Conservation (phyloP, 2,888 invertebrate species). For the Taenaris catops region DNA sequence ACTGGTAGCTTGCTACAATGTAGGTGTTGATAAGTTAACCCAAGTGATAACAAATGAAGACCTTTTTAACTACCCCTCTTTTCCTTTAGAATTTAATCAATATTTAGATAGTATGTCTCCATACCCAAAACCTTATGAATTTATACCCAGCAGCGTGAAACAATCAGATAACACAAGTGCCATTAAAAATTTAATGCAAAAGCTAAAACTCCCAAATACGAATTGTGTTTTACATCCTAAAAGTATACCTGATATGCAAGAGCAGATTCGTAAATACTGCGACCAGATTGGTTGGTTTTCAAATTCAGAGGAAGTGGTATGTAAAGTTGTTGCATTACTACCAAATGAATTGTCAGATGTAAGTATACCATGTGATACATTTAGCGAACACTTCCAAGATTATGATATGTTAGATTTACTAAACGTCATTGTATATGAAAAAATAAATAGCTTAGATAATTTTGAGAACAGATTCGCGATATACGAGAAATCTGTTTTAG, state of each 20-base stretch:
- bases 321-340: conserved; percentile 65
- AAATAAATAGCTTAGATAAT: conserved; percentile 63
- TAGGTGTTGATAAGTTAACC: conserved; percentile 81
- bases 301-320: conserved; percentile 63
- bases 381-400: conserved; percentile 51
- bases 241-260: conserved; percentile 58
- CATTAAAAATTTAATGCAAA: conserved; percentile 73
- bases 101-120: conserved; percentile 69
- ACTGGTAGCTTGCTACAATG: conserved; percentile 83
- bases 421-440: conserved; percentile 76
- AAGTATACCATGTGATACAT: conserved; percentile 51
- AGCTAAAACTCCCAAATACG: conserved; percentile 76
- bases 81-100: conserved; percentile 82
- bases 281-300: conserved; percentile 69
- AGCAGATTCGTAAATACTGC: conserved; percentile 69
- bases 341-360: conserved; percentile 56
- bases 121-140: conserved; percentile 83
- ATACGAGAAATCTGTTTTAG: conserved; percentile 76
- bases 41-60: conserved; percentile 80
- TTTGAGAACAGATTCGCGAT: conserved; percentile 73
- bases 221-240: conserved; percentile 58
- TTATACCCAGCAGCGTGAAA: conserved; percentile 82
- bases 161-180: conserved; percentile 62
- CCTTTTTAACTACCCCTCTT: conserved; percentile 79
- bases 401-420: conserved; percentile 76